phyloP scores from a whole-genome alignment of 2,113 vertebrate genomes.

The Ranitomeya variabilis region DNA sequence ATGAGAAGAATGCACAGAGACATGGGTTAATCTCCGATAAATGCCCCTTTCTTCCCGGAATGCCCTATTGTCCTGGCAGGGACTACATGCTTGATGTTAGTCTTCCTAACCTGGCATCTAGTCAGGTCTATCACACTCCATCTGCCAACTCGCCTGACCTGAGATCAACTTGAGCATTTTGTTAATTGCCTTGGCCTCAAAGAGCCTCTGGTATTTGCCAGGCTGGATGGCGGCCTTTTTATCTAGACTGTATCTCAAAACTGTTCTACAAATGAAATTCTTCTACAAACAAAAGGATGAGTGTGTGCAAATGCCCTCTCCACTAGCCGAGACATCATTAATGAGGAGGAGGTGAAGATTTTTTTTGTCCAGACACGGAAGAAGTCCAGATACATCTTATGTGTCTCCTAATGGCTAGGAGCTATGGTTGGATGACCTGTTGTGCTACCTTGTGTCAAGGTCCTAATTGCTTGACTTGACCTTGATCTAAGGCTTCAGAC shows the following conservation, averaged over 20 bases:
- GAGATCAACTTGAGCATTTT: conserved; percentile 44
- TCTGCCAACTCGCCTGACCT: conserved; percentile 47
- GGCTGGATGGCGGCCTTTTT: conserved; percentile 34
- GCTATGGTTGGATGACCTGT: not conserved
- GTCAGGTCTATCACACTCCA: conserved; percentile 9
- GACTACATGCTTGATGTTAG: not conserved
- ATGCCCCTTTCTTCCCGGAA: not conserved
- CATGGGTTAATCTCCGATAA: not conserved
- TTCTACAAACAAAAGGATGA: not conserved
- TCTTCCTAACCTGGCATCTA: conserved; percentile 27
- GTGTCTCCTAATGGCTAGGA: not conserved
- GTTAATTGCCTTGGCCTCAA: conserved; percentile 33
- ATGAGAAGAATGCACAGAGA: not conserved
- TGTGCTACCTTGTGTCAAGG: conserved; percentile 26
- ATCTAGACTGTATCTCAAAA: conserved; percentile 24
- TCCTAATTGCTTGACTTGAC: conserved; percentile 30
- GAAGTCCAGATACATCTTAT: conserved; percentile 6
- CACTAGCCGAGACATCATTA: not conserved
- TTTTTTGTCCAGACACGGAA: not conserved
- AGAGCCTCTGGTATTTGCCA: conserved; percentile 28
- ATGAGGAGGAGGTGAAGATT: not conserved
- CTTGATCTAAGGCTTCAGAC: conserved; percentile 4
- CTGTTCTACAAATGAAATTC: conserved; percentile 20
- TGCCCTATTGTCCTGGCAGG: not conserved
- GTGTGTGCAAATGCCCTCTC: not conserved